Percentiles rank a stretch among this genome's conserved stretches.
Conservation (phyloP, 2,113 vertebrate genomes). For the Benitochromis conjunctus region DNA sequence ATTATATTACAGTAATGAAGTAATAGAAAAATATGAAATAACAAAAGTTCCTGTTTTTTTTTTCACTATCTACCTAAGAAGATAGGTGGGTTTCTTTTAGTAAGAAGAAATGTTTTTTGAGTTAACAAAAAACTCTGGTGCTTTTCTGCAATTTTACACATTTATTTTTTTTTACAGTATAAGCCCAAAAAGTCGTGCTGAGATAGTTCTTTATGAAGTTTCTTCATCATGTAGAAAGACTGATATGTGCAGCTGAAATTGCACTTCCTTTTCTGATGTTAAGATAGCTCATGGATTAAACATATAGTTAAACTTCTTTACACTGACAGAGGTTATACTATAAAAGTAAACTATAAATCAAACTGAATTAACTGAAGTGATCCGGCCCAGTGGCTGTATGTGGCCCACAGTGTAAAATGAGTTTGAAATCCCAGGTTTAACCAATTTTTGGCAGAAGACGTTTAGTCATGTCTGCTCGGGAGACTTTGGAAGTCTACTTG, state of each 20-base stretch:
- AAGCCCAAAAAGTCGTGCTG: neutral
- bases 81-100: too few relatives aligned
- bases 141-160: neutral
- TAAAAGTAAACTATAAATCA: neutral
- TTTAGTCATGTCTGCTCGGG: neutral
- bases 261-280: too few relatives aligned
- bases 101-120: too few relatives aligned
- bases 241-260: too few relatives aligned
- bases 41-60: too few relatives aligned
- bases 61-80: too few relatives aligned
- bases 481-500: neutral
- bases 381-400: neutral
- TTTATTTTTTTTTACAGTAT: neutral
- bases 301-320: neutral
- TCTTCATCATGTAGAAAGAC: neutral
- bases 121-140: neutral
- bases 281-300: too few relatives aligned
- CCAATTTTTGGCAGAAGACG: neutral
- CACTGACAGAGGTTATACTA: neutral
- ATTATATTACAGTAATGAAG: neutral
- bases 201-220: neutral
- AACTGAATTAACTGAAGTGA: neutral
- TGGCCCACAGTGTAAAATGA: accelerated
- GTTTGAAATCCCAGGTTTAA: neutral
- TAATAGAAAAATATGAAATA: neutral